Evolutionary conservation across 2,113 vertebrate genomes (phyloP).

Genomic region (Ellobius talpinus): DNA sequence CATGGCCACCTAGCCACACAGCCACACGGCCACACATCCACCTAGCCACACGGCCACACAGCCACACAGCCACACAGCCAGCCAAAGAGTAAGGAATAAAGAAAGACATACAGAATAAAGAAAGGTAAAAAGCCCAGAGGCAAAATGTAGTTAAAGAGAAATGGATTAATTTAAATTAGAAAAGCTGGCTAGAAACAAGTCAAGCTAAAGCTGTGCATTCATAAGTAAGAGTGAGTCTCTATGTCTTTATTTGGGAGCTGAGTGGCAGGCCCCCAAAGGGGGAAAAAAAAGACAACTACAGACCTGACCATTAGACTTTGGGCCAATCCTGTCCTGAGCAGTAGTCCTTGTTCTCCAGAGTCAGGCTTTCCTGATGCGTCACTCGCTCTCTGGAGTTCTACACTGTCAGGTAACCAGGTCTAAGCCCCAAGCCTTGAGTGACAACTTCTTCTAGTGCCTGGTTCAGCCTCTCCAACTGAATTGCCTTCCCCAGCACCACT

Average conservation of each 20-base stretch:
- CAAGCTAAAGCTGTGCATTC: neutral
- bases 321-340: neutral
- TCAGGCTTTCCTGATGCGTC: neutral
- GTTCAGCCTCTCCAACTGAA: neutral
- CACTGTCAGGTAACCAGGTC: neutral
- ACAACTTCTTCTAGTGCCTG: neutral
- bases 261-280: neutral
- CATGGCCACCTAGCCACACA: too few relatives aligned
- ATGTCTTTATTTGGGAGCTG: neutral
- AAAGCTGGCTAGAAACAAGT: neutral
- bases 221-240: neutral
- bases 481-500: too few relatives aligned
- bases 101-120: neutral
- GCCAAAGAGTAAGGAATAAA: neutral
- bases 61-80: too few relatives aligned
- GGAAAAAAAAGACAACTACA: neutral
- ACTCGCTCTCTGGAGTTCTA: neutral
- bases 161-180: neutral
- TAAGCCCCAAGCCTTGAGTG: neutral
- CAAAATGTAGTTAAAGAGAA: neutral
- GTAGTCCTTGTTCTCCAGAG: rapidly evolving
- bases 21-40: too few relatives aligned
- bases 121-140: neutral
- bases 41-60: too few relatives aligned
- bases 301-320: neutral